phyloP scores from a whole-genome alignment of 2,113 vertebrate genomes.

The Bombycilla garrulus region DNA sequence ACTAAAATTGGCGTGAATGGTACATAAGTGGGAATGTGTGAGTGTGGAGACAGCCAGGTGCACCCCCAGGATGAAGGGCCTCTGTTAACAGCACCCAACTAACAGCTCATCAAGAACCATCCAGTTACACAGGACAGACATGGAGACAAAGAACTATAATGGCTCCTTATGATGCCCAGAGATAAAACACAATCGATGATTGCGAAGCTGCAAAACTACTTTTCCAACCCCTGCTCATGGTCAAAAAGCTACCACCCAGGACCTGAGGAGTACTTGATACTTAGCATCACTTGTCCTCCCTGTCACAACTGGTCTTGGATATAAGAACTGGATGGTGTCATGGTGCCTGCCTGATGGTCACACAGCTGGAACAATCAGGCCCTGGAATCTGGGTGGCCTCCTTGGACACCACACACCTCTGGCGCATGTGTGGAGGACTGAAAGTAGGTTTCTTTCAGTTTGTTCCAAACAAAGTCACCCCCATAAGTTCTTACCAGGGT shows the following conservation, averaged over 20 bases:
- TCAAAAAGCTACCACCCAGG: neutral
- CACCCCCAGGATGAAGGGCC: neutral
- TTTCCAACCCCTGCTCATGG: neutral
- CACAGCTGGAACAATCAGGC: neutral
- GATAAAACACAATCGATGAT: neutral
- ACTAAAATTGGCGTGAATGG: neutral
- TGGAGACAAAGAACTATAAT: neutral
- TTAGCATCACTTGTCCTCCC: neutral
- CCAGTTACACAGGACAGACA: neutral
- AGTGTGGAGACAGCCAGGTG: neutral
- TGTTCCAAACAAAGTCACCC: neutral
- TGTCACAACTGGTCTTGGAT: neutral
- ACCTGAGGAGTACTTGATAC: neutral
- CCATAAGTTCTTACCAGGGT: neutral
- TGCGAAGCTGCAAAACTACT: neutral
- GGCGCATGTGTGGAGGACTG: neutral
- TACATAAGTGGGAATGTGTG: neutral
- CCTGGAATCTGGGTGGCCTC: neutral
- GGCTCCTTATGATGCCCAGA: neutral
- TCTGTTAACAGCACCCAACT: neutral
- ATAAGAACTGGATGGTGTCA: neutral
- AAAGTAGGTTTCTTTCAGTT: neutral
- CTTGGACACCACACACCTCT: neutral
- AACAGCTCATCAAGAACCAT: neutral
- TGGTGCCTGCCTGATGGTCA: neutral